These are phyloP conservation scores for Plecotus auritus DNA, from an alignment of 2,113 vertebrate species.

Conservation along the genomic window DNA sequence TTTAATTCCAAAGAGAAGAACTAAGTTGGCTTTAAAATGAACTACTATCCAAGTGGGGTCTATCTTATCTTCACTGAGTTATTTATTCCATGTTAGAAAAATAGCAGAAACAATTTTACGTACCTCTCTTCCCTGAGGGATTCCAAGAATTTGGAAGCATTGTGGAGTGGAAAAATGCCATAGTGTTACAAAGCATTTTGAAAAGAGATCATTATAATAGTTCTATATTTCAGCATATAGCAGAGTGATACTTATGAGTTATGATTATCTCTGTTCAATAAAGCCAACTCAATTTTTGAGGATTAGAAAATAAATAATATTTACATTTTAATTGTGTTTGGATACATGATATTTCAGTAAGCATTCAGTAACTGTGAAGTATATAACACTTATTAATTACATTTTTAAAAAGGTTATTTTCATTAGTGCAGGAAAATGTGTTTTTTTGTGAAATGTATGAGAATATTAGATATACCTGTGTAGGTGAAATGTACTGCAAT, in stretches of 20 bases:
- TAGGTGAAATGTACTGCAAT: constrained; percentile 5
- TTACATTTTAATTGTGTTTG: constrained; percentile 5
- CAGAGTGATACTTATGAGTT: neutral
- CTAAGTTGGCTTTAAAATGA: constrained; percentile 41
- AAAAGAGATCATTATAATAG: neutral
- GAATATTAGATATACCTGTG: constrained; percentile 23
- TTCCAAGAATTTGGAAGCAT: constrained; percentile 81
- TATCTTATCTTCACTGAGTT: constrained; percentile 22
- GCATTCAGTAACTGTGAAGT: neutral
- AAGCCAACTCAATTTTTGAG: neutral
- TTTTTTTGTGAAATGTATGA: constrained; percentile 38
- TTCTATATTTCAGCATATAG: constrained; percentile 28
- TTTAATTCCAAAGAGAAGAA: constrained; percentile 34
- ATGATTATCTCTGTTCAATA: neutral
- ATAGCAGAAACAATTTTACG: constrained; percentile 46
- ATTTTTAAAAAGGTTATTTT: neutral
- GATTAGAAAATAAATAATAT: neutral
- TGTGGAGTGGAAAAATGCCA: constrained; percentile 72
- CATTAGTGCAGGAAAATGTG: neutral
- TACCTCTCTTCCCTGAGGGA: constrained; percentile 88
- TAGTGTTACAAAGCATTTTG: constrained; percentile 71
- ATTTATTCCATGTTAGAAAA: constrained; percentile 49
- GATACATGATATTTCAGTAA: neutral
- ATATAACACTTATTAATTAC: neutral
- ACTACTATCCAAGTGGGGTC: constrained; percentile 17